Conservation (phyloP, 2,797 vertebrate species). For the Chrysolophus pictus region DNA sequence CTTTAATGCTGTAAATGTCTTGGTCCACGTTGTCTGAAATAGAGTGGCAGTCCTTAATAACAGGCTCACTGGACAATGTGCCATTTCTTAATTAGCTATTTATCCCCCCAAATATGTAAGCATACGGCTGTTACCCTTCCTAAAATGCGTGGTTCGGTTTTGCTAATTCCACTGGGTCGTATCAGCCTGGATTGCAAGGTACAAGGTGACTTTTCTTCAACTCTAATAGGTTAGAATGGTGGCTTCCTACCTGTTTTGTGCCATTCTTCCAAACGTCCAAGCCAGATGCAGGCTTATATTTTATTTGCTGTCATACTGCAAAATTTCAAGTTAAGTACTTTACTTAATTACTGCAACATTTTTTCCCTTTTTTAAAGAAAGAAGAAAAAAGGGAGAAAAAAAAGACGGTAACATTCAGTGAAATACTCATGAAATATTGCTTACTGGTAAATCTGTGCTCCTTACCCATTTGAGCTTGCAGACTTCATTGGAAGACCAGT, state of each 20-base stretch:
- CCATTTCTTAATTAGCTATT: background rate
- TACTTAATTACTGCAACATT: background rate
- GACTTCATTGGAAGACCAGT: background rate
- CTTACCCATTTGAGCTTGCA: background rate
- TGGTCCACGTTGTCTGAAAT: background rate
- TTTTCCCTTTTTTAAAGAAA: background rate
- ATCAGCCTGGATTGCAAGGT: background rate
- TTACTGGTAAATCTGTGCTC: background rate
- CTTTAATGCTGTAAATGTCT: background rate
- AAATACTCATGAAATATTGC: background rate
- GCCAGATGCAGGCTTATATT: background rate
- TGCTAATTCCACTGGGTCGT: background rate
- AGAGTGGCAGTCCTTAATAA: background rate
- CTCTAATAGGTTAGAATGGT: background rate
- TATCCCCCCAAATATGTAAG: background rate
- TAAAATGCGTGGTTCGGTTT: background rate
- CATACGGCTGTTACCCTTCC: background rate
- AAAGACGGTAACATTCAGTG: background rate
- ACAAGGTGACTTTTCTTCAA: background rate
- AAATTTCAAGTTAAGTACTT: background rate
- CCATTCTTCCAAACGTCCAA: background rate
- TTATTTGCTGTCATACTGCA: background rate
- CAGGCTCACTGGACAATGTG: background rate
- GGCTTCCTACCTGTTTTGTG: background rate
- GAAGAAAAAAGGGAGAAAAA: background rate